Base-by-base conservation (phyloP, 2,113 vertebrate species). In the Pholis gunnellus region DNA sequence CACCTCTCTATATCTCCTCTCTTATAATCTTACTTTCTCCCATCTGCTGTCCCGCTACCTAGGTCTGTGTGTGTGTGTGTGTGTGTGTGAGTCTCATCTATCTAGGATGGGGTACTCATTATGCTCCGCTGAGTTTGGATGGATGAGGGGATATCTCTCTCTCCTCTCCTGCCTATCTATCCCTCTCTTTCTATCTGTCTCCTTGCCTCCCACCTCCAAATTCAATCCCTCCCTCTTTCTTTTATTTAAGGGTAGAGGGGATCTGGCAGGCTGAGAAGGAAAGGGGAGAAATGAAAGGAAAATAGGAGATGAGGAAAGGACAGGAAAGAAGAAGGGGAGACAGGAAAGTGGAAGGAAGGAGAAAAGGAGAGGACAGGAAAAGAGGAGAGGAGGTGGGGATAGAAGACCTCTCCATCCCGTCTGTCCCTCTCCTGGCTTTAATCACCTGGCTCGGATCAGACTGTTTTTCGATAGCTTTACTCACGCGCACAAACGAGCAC, bases 31-130 rank as follows among this genome's bases (percentile, higher is more conserved):
- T 8, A 64, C 46, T 64, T 69, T 38, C 72, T 73, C 31, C 59
- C 84, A 82, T 86, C 89, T 91, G 82, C 84, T 70, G 73, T 73
- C 79, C 77, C 69, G 18, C 65, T 77, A 56, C 25, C 50, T 79
- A 75, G 75, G 70, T 57, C n/a, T 22, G 27, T 36, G 77, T 34
- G 29, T 61, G 7, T 31, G 59, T 36, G 67, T 40, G 54, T 27
- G 42, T 31, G 6, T 57, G 61, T 38, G 48, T 44, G 60, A 74
- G 70, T 67, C 65, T 90, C 83, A 81, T 87, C 76, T 75, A 76
- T 85, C 79, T 75, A 44, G 40, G 61, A 70, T 81, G 29, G 59
- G 57, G 42, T 63, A n/a, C 72, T 84, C 83, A 88, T 83, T 75
- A 83, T 88, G 80, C 66, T 84, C 74, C 34, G 11, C 48, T 71